phyloP scores from a whole-genome alignment of 2,113 vertebrate genomes.

The Ceyx cyanopectus region DNA sequence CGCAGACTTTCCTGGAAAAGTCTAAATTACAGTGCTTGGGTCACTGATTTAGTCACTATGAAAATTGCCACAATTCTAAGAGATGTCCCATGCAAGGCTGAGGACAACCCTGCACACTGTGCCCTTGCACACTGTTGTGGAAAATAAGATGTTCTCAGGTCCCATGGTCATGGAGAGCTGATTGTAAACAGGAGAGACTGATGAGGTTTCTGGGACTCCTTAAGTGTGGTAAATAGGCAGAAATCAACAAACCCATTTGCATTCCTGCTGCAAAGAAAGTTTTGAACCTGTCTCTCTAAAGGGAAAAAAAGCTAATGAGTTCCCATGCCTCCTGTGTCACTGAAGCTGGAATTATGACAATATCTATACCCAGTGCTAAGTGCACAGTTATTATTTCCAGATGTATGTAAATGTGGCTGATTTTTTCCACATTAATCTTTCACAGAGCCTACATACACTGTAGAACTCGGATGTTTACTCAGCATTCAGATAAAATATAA shows the following conservation, averaged over 20 bases:
- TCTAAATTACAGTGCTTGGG: neutral
- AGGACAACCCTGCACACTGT: neutral
- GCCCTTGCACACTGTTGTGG: neutral
- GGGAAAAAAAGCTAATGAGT: neutral
- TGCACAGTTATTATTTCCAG: neutral
- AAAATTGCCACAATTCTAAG: neutral
- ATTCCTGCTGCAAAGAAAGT: neutral
- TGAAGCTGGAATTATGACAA: neutral
- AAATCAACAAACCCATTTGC: neutral
- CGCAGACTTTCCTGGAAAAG: neutral
- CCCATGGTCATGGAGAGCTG: neutral
- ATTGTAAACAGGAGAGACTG: neutral
- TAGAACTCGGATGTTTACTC: neutral
- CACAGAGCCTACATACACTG: neutral
- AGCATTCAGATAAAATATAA: neutral
- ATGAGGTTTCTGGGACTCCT: neutral
- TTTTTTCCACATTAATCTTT: conserved; percentile 2
- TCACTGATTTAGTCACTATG: neutral
- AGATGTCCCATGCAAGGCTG: neutral
- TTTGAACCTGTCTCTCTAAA: neutral
- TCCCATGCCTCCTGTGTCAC: neutral
- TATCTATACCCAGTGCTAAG: neutral
- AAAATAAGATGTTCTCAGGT: neutral
- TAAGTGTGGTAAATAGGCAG: neutral
- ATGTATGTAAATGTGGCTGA: neutral